A percentile compares a stretch with the other conserved stretches of the same genome.
These are phyloP conservation scores for Microcebus griseorufus DNA, from an alignment of 2,113 vertebrate genomes.

Conservation along the genomic window DNA sequence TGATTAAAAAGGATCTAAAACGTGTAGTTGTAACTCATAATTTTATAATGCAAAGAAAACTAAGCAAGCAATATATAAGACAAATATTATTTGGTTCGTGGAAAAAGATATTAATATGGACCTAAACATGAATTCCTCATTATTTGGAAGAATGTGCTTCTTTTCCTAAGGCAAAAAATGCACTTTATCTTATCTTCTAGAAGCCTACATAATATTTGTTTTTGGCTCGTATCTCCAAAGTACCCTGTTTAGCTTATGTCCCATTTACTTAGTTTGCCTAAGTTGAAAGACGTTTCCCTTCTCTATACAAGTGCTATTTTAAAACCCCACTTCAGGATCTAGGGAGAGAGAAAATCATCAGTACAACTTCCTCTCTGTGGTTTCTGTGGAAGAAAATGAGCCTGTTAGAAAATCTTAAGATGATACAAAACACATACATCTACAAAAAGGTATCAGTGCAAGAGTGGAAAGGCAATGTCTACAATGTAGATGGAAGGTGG, in stretches of 20 bases:
- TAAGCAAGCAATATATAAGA: not conserved
- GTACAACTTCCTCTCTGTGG: not conserved
- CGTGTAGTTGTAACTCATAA: not conserved
- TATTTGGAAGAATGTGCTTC: conserved; percentile 77
- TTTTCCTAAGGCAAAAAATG: conserved; percentile 82
- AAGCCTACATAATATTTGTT: conserved; percentile 68
- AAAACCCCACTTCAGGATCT: not conserved
- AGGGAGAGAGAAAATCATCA: not conserved
- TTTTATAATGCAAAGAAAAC: not conserved
- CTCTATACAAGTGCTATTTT: conserved; percentile 27
- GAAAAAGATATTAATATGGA: conserved; percentile 61
- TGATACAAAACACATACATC: not conserved
- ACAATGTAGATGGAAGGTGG: not conserved
- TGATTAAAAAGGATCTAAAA: not conserved
- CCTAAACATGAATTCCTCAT: conserved; percentile 58
- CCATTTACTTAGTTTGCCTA: not conserved
- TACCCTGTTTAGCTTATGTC: not conserved
- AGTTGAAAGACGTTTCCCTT: not conserved
- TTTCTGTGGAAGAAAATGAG: not conserved
- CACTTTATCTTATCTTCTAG: conserved; percentile 77
- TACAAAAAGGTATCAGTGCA: not conserved
- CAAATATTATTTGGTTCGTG: not conserved
- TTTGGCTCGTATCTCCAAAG: conserved; percentile 22
- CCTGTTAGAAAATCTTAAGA: not conserved
- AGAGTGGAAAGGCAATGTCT: not conserved